A percentile compares a stretch with the other conserved stretches of the same genome.
Conservation (phyloP, 2,888 invertebrate genomes). For the Monochamus alternatus region DNA sequence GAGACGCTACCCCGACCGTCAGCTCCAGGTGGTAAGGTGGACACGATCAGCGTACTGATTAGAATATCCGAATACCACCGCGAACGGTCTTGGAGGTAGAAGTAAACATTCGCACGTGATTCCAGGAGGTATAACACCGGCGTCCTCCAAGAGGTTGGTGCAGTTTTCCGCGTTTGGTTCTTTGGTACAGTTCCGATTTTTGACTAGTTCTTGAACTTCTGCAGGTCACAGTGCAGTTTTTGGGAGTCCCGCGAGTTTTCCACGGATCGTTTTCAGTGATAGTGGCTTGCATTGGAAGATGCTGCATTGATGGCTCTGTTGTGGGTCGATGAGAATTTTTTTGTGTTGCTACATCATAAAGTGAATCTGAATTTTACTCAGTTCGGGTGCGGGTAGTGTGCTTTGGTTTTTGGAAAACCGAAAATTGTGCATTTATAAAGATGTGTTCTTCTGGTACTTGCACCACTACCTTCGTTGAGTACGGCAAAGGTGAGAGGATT, state of each 20-base stretch:
- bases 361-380: conserved; percentile 24
- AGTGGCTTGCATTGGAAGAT: background rate
- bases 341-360: conserved; percentile 30
- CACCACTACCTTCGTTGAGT: conserved; percentile 50
- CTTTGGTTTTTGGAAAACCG: background rate
- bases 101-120: conserved; percentile 31
- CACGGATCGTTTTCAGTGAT: background rate
- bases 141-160: background rate
- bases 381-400: conserved; percentile 12
- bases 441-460: conserved; percentile 53
- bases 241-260: background rate
- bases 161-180: conserved; percentile 5
- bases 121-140: conserved; percentile 8
- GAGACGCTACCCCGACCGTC: no score
- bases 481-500: conserved; percentile 46
- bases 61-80: conserved; percentile 14
- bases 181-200: background rate
- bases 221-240: background rate
- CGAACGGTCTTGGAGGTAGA: conserved; percentile 15
- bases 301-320: conserved; percentile 12
- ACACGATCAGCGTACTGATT: no score
- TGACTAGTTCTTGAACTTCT: no score
- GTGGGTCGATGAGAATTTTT: conserved; percentile 15
- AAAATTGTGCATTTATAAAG: conserved; percentile 13
- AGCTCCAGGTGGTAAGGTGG: no score